Evolutionary conservation across 2,888 invertebrate species (phyloP), one percentile per base, ranked within the genome.

Genomic region (Ferrisia virgata): DNA sequence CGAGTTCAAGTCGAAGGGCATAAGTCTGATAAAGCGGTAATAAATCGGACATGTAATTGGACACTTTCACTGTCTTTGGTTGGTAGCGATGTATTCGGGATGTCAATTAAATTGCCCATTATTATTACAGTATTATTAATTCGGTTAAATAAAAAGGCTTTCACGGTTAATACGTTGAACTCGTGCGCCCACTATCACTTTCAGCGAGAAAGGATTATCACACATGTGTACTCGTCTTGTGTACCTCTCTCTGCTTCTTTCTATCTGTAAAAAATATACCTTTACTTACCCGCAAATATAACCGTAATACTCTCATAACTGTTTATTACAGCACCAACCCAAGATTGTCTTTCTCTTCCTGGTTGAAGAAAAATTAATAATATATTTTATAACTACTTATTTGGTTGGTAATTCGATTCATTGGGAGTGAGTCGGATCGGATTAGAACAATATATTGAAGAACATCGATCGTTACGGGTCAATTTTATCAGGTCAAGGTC

Each of bases 71-170:
- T 76, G 72, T 76, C 72, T 6, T 53, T 39, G 39, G 64, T 64
- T 31, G 72, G 72, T 76, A 76, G 72, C 72, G 72, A n/a, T 53
- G 28, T 53, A 53, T 53, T 76, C 36, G 33, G 72, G 33, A 76
- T 76, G 36, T 76, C 72, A 76, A 76, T 76, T 76, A 76, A 76
- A 36, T 76, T 76, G 22, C 36, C 72, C 33, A 76, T 76, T 76
- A 76, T 76, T 76, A 76, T 76, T n/a, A n/a, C n/a, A n/a, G n/a
- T n/a, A n/a, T n/a, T 18, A 76, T 76, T 76, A 76, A 76, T 76
- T 76, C 72, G 72, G 72, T 76, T 76, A 76, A 76, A 76, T 76
- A n/a, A 76, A 76, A 72, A 76, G 33, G 72, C 72, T 76, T 76
- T 76, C 72, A 76, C 72, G 72, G 72, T 33, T 76, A 36, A 11